Evolutionary conservation across 2,888 invertebrate species (phyloP), one percentile per base, ranked within the genome.

Genomic region (Suillia variegata): DNA sequence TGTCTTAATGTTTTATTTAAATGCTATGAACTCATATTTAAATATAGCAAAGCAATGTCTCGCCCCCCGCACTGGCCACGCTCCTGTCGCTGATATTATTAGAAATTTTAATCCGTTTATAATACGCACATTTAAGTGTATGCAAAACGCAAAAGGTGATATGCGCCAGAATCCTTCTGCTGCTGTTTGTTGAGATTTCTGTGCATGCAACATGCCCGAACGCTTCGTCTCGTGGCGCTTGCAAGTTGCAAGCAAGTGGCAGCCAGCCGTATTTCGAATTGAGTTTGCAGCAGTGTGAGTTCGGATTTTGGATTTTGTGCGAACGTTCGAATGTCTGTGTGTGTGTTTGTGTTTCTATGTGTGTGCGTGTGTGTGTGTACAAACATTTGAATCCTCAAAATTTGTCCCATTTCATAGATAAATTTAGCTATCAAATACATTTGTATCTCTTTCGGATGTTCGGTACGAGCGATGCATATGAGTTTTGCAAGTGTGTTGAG

Each of bases 21-120:
- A n/a, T n/a, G n/a, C n/a, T n/a, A n/a, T n/a, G n/a, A n/a, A n/a
- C n/a, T n/a, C n/a, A n/a, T n/a, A n/a, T n/a, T n/a, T n/a, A n/a
- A n/a, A n/a, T n/a, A n/a, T n/a, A n/a, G n/a, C n/a, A n/a, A n/a
- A n/a, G n/a, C n/a, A n/a, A n/a, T n/a, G n/a, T n/a, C n/a, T n/a
- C n/a, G n/a, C n/a, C n/a, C n/a, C n/a, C n/a, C n/a, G n/a, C n/a
- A n/a, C n/a, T n/a, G n/a, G n/a, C n/a, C n/a, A n/a, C n/a, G n/a
- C n/a, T n/a, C n/a, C n/a, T 45, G 18, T 18, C 45, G 3, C 61
- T 62, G 63, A 67, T 67, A 66, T 65, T 70, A 68, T 70, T 70
- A 72, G 70, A 75, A 75, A 78, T 75, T 73, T 76, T 80, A 80
- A 79, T 80, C 78, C 74, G 76, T 75, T 76, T 76, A 71, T 78